phyloP scores from a whole-genome alignment of 2,888 invertebrate species.

The Cephonodes hylas region DNA sequence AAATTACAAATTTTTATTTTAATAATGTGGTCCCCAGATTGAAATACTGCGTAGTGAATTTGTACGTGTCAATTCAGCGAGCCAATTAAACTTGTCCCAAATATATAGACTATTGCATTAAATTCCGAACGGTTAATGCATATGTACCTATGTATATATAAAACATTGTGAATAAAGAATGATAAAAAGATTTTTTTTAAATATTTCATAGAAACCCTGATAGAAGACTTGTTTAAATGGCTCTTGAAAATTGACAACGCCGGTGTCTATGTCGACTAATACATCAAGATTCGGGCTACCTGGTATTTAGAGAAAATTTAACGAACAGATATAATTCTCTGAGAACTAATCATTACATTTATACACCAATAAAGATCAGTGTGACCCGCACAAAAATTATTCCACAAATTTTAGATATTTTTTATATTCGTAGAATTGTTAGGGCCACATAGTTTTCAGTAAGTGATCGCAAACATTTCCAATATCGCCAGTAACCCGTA shows the following conservation, averaged over 20 bases:
- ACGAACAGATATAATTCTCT: neutral
- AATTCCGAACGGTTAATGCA: too few relatives aligned
- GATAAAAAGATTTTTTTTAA: too few relatives aligned
- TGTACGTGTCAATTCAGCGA: constrained; percentile 18
- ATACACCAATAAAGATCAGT: neutral
- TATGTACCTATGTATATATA: too few relatives aligned
- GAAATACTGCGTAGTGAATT: constrained; percentile 38
- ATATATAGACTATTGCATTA: neutral
- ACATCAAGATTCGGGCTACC: neutral
- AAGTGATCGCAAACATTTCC: neutral
- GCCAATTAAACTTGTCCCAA: neutral
- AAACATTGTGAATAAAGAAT: too few relatives aligned
- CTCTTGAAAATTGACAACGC: neutral
- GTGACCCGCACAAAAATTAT: neutral
- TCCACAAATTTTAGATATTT: neutral
- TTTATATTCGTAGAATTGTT: neutral
- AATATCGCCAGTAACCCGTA: constrained; percentile 14
- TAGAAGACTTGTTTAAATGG: neutral
- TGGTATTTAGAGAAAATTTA: neutral
- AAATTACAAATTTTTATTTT: constrained; percentile 26
- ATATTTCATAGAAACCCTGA: too few relatives aligned
- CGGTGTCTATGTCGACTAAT: neutral
- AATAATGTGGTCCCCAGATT: constrained; percentile 41
- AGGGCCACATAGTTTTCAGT: neutral
- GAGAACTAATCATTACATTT: neutral